Base-by-base conservation (phyloP, 2,888 invertebrate genomes). In the Galerucella calmariensis region DNA sequence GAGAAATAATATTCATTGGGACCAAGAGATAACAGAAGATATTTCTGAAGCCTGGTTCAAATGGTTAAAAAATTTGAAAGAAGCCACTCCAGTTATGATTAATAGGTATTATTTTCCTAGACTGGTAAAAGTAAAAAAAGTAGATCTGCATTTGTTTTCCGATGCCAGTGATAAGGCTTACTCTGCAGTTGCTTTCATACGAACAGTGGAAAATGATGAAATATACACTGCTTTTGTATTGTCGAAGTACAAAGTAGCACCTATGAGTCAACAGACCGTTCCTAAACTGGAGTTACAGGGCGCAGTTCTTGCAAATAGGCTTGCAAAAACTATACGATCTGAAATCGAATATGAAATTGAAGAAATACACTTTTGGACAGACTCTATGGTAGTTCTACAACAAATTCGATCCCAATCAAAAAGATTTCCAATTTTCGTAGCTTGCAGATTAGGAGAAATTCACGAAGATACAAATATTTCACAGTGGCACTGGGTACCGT, bases 381-480 rank as follows among this genome's bases (percentile, higher is more conserved):
- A 67, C 59, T 65, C 73, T 68, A 44, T 66, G 20, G n/a, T 66
- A 44, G 44, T 66, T 46, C 59, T 14, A 4, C 14, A 58, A 44
- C 24, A 27, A 16, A 66, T 66, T 6, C 27, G 44, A 41, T 63
- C 63, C n/a, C 27, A 24, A 35, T 63, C 35, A 16, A 63, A 20
- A 63, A 11, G 63, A 63, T 63, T 63, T 63, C 63, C 63, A 9
- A 20, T 63, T 11, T 63, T 63, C 14, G 24, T 63, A 9, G 8
- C 63, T 63, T 63, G 63, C 16, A 8, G 24, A 11, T 8, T 67
- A 9, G 67, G 51, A 46, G 46, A 67, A 67, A 53, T 53, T 56
- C 68, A 68, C 14, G 68, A 68, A 68, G 48, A 53, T 14, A 51
- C 51, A 51, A 41, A 66, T 41, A 48, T 66, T 46, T 66, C 66